Conservation (phyloP, 2,888 invertebrate genomes). For the Auanema sp. region DNA sequence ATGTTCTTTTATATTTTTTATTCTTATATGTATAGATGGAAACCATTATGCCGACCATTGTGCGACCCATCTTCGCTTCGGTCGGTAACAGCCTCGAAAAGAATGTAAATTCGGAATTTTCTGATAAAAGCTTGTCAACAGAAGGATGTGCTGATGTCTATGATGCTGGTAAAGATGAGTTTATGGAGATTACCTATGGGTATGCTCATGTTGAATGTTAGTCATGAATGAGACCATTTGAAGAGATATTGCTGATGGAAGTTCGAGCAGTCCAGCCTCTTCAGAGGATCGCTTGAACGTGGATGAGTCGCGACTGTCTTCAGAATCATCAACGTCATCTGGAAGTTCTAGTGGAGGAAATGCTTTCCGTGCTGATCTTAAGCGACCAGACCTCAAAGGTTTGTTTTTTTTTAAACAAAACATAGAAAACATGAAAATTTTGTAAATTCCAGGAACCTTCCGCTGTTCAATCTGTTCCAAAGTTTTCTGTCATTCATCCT, state of each 20-base stretch:
- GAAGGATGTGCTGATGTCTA: not conserved
- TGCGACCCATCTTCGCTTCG: constrained; percentile 8
- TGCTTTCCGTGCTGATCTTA: constrained; percentile 27
- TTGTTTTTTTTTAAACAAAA: constrained; percentile 3
- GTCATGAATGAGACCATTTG: not conserved
- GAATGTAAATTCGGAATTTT: not conserved
- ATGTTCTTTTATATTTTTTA: not conserved
- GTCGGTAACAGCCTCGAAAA: constrained; percentile 11
- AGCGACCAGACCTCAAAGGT: constrained; percentile 48
- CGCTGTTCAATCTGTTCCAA: constrained; percentile 55
- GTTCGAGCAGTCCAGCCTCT: constrained; percentile 13
- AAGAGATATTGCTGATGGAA: constrained; percentile 4
- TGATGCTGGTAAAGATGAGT: constrained; percentile 4
- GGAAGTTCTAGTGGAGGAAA: constrained; percentile 3
- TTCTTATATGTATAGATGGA: not conserved
- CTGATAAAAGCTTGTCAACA: not conserved
- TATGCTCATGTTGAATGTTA: not conserved
- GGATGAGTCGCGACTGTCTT: too few species aligned
- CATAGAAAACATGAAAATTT: constrained; percentile 3
- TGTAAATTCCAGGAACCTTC: constrained; percentile 47
- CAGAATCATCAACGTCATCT: too few species aligned
- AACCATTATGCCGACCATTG: constrained; percentile 12
- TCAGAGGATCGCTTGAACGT: constrained; percentile 8
- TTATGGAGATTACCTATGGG: constrained; percentile 16
- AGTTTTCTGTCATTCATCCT: constrained; percentile 59